Evolutionary conservation across 2,888 invertebrate species (phyloP).

Genomic region (Philaethria dido): DNA sequence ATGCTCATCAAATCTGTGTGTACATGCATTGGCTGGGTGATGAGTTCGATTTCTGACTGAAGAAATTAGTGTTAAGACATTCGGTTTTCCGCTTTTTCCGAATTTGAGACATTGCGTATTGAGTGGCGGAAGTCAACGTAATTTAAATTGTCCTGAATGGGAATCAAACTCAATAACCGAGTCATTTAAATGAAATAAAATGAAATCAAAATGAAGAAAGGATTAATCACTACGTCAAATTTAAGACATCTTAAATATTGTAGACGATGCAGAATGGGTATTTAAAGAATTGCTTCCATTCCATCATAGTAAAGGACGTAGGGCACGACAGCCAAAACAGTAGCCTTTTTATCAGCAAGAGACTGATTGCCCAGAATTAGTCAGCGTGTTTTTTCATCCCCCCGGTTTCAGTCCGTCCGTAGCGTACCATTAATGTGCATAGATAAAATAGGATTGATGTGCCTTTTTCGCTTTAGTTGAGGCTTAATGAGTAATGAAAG

Average conservation of each 20-base stretch:
- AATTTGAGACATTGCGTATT: no score
- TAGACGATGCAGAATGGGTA: not conserved
- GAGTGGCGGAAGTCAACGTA: no score
- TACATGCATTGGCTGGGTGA: no score
- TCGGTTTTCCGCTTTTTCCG: no score
- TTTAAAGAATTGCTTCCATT: slow-evolving; percentile 9
- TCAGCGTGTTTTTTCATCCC: slow-evolving; percentile 61
- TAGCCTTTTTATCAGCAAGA: slow-evolving; percentile 56
- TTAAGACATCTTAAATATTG: not conserved
- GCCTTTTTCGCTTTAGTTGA: slow-evolving; percentile 40
- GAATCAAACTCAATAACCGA: no score
- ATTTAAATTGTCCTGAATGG: no score
- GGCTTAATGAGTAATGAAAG: slow-evolving; percentile 26
- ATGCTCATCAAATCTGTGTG: not conserved
- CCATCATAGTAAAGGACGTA: slow-evolving; percentile 14
- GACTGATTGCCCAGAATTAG: slow-evolving; percentile 69
- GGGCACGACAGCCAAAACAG: slow-evolving; percentile 23
- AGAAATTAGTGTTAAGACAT: no score
- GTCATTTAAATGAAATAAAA: no score
- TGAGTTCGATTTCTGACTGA: no score
- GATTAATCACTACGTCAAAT: not conserved
- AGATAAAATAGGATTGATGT: slow-evolving; percentile 64
- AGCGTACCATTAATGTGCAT: slow-evolving; percentile 57
- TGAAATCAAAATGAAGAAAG: no score
- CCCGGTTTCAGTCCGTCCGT: slow-evolving; percentile 54